Percentiles rank a stretch among this genome's conserved stretches.
phyloP scores from a whole-genome alignment of 2,888 invertebrate species.

The Iphiclides podalirius region DNA sequence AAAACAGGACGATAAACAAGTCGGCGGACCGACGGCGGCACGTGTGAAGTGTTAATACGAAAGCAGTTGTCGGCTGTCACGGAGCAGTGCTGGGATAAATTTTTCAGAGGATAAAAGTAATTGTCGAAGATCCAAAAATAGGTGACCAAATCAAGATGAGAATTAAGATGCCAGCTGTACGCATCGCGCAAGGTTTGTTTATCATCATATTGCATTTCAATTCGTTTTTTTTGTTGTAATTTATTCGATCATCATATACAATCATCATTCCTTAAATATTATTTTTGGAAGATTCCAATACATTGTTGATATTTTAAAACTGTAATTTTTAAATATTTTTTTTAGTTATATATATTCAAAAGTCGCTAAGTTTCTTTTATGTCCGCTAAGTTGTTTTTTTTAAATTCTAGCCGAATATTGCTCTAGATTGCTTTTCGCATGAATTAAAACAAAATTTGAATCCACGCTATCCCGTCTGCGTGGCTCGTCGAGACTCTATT shows the following conservation, averaged over 20 bases:
- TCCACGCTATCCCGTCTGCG: slow-evolving; percentile 41
- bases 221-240: not conserved
- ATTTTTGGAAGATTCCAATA: no score
- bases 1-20: slow-evolving; percentile 65
- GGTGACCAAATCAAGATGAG: slow-evolving; percentile 90
- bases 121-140: slow-evolving; percentile 73
- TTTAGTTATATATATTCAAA: no score
- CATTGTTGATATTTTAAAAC: no score
- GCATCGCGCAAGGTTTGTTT: slow-evolving; percentile 95
- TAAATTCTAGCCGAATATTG: not conserved
- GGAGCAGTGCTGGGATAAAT: slow-evolving; percentile 62
- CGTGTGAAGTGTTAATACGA: slow-evolving; percentile 67
- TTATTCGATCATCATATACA: no score
- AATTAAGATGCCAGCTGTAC: slow-evolving; percentile 98
- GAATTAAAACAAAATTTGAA: slow-evolving; percentile 5
- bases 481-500: slow-evolving; percentile 52
- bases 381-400: no score
- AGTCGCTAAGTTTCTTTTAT: no score
- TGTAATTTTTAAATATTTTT: no score
- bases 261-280: no score
- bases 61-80: slow-evolving; percentile 54
- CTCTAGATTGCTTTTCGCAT: not conserved
- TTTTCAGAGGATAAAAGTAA: slow-evolving; percentile 63
- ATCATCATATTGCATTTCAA: slow-evolving; percentile 9
- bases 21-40: slow-evolving; percentile 73